phyloP scores from a whole-genome alignment of 2,797 vertebrate genomes.

The Tarsius wallacei region DNA sequence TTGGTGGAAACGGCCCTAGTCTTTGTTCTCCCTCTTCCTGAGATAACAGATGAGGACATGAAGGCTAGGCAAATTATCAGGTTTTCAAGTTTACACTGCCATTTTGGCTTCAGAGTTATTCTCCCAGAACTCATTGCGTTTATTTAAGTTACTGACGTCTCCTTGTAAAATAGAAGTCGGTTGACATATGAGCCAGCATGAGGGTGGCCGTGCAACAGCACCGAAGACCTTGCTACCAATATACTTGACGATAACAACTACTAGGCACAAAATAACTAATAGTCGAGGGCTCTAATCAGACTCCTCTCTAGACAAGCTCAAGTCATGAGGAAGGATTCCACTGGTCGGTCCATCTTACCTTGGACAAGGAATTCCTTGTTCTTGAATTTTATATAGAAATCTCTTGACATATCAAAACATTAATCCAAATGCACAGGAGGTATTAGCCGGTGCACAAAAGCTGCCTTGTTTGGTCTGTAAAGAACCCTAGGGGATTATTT shows the following conservation, averaged over 20 bases:
- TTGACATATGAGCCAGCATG: background rate
- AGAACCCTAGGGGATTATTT: background rate
- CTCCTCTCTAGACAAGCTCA: background rate
- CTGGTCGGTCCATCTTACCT: background rate
- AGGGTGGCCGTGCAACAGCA: background rate
- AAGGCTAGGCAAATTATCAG: background rate
- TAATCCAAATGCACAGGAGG: background rate
- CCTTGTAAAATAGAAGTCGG: background rate
- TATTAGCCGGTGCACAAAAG: background rate
- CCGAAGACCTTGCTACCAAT: background rate
- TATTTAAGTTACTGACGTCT: background rate
- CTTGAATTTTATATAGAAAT: background rate
- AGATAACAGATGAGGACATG: background rate
- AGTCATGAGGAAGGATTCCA: background rate
- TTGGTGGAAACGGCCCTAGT: background rate
- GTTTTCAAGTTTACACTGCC: too few relatives aligned
- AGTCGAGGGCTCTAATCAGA: background rate
- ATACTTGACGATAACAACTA: background rate
- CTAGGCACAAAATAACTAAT: background rate
- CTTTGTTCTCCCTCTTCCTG: background rate
- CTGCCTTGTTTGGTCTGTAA: background rate
- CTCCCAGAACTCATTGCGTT: background rate
- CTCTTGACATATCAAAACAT: background rate
- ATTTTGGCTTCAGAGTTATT: background rate
- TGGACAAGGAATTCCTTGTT: constrained; percentile 14